Percentiles rank a stretch among this genome's conserved stretches.
Evolutionary conservation across 2,113 vertebrate genomes (phyloP).

Genomic region (Crotalus viridis): DNA sequence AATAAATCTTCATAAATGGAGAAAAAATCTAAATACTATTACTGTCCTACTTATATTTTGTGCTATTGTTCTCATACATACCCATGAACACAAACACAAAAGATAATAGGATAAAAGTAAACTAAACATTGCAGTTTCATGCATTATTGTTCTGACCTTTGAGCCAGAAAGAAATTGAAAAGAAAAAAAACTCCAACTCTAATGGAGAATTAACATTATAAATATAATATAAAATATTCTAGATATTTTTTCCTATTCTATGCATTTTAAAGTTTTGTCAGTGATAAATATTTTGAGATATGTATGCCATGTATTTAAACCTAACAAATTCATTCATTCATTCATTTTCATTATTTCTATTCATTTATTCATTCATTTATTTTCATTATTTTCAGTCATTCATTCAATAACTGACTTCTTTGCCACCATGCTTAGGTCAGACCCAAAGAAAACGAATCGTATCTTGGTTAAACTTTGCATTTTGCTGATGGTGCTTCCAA

Average conservation of each 20-base stretch:
- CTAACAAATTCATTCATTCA: neutral
- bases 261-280: neutral
- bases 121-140: neutral
- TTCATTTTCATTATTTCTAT: neutral
- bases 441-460: conserved; percentile 6
- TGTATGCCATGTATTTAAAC: neutral
- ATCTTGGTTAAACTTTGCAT: conserved; percentile 54
- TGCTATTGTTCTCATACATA: neutral
- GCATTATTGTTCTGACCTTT: neutral
- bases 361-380: neutral
- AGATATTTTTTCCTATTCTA: neutral
- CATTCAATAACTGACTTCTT: conserved; percentile 15
- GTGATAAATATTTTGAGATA: neutral
- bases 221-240: too few species aligned
- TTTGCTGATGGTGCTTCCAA: conserved; percentile 43
- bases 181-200: neutral
- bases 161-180: neutral
- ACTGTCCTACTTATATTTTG: neutral
- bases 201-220: neutral
- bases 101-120: neutral
- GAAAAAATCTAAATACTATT: neutral
- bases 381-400: neutral
- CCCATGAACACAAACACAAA: neutral
- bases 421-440: conserved; percentile 24
- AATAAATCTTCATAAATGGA: neutral